A percentile compares a stretch with the other conserved stretches of the same genome.
These are phyloP conservation scores for Babylonia areolata DNA, from an alignment of 1,140 invertebrate genomes.

Conservation along the genomic window DNA sequence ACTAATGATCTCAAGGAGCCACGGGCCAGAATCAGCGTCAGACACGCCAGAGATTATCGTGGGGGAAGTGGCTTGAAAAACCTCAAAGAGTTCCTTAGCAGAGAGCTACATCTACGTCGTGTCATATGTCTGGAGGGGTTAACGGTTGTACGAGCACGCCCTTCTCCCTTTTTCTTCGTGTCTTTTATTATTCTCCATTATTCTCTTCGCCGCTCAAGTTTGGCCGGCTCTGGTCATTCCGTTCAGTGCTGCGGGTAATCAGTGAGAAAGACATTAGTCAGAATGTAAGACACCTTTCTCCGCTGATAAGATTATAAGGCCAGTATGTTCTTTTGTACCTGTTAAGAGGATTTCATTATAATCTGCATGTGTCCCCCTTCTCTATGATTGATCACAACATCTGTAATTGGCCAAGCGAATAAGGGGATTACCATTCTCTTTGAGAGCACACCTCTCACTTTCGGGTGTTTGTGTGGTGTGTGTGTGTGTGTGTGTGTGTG, in stretches of 20 bases:
- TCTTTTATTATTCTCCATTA: background rate
- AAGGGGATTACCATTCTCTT: background rate
- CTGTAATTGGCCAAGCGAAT: background rate
- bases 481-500: background rate
- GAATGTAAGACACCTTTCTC: background rate
- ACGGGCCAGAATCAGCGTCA: background rate
- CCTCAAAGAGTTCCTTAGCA: conserved; percentile 9
- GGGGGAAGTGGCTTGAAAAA: background rate
- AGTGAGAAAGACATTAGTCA: conserved; percentile 3
- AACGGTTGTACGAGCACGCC: background rate
- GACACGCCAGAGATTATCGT: background rate
- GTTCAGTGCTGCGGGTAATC: background rate
- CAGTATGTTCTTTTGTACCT: background rate
- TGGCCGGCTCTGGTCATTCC: background rate
- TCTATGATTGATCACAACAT: conserved; percentile 4
- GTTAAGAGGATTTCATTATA: background rate
- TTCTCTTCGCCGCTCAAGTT: background rate
- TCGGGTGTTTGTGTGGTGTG: background rate
- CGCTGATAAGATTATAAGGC: conserved; percentile 4
- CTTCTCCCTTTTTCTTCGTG: background rate
- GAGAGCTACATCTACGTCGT: background rate
- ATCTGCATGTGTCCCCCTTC: background rate
- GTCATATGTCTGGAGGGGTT: background rate
- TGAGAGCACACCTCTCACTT: background rate
- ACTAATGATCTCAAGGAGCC: background rate